A percentile compares a stretch with the other conserved stretches of the same genome.
phyloP scores from a whole-genome alignment of 2,797 vertebrate genomes.

The Poeciliopsis infans region DNA sequence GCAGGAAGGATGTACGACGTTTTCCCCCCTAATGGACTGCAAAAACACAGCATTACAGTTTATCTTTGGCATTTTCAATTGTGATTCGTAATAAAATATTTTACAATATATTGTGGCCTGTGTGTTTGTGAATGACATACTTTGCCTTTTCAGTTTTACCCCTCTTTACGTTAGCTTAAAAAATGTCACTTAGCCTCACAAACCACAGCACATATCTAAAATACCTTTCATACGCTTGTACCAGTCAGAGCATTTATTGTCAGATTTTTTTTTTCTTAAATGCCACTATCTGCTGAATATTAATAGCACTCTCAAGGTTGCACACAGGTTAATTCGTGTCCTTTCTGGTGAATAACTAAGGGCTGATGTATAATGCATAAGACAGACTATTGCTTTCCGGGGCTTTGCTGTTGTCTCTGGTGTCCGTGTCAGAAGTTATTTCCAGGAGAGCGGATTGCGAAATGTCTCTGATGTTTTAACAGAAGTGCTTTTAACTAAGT shows the following conservation, averaged over 20 bases:
- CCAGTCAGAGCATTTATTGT: constrained; percentile 49
- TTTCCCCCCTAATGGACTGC: background rate
- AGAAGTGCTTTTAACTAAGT: constrained; percentile 1
- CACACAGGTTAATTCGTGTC: constrained; percentile 68
- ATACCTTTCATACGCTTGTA: constrained; percentile 35
- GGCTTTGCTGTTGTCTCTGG: constrained; percentile 52
- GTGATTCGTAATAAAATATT: background rate
- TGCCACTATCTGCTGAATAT: constrained; percentile 62
- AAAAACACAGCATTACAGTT: background rate
- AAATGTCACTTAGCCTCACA: background rate
- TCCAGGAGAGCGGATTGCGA: constrained; percentile 23
- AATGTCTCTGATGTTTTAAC: constrained; percentile 3
- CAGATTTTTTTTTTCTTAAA: constrained; percentile 42
- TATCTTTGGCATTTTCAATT: background rate
- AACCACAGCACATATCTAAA: constrained; percentile 19
- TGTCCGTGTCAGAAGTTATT: constrained; percentile 42
- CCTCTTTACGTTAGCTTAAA: background rate
- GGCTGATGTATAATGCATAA: constrained; percentile 73
- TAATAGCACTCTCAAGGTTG: constrained; percentile 64
- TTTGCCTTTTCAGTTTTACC: background rate
- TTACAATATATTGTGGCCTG: background rate
- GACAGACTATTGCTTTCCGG: constrained; percentile 41
- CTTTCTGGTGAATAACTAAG: constrained; percentile 72
- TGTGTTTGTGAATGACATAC: background rate
- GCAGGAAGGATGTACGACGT: background rate